Conservation (phyloP, 1,140 invertebrate genomes). For the Drosophila ficusphila region DNA sequence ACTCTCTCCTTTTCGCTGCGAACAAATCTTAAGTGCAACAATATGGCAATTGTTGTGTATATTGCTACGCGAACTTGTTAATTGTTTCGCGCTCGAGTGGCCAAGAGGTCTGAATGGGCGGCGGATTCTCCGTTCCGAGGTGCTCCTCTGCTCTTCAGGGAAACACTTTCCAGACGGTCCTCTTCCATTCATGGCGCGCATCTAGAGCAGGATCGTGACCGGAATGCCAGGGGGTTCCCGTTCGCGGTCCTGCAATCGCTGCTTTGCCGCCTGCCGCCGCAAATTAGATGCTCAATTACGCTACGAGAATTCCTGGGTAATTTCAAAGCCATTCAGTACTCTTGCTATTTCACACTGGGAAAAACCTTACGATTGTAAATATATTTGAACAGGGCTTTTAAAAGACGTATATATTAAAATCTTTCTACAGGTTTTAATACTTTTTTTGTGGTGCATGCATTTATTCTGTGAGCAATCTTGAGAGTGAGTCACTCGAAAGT, state of each 20-base stretch:
- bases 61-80: constrained; percentile 66
- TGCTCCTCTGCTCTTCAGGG: constrained; percentile 59
- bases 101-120: constrained; percentile 29
- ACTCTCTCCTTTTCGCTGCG: constrained; percentile 24
- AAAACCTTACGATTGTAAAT: too few relatives aligned
- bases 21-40: constrained; percentile 55
- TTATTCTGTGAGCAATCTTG: not conserved
- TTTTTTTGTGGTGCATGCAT: constrained; percentile 9
- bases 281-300: constrained; percentile 81
- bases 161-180: constrained; percentile 71
- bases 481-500: constrained; percentile 63
- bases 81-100: constrained; percentile 78
- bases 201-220: constrained; percentile 32
- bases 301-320: constrained; percentile 64
- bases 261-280: constrained; percentile 54
- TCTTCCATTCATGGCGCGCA: constrained; percentile 66
- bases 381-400: too few relatives aligned
- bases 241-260: constrained; percentile 59
- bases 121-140: constrained; percentile 10
- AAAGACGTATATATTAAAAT: not conserved
- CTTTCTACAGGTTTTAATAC: not conserved
- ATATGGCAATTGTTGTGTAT: constrained; percentile 53
- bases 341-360: not conserved
- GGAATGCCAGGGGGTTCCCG: constrained; percentile 21
- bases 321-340: constrained; percentile 37